Evolutionary conservation across 2,888 invertebrate species (phyloP).

Genomic region (Ellobium chinense): DNA sequence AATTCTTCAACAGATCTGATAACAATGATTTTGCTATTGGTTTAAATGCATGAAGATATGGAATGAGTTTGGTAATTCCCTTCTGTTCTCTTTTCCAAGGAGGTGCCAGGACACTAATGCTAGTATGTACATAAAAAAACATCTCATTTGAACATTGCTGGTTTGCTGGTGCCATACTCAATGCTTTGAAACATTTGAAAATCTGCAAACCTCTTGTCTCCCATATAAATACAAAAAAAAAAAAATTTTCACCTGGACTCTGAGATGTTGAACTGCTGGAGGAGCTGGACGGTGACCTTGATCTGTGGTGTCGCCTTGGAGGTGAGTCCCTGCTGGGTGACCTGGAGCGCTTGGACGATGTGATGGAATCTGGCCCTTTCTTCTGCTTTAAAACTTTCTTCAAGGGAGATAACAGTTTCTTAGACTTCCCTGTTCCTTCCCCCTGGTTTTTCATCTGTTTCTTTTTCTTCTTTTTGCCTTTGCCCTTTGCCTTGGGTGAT

Average conservation of each 20-base stretch:
- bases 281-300: constrained; percentile 8
- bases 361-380: not conserved
- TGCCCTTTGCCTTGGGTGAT: constrained; percentile 44
- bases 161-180: too few species aligned
- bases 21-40: too few species aligned
- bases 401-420: constrained; percentile 49
- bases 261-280: constrained; percentile 12
- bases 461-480: constrained; percentile 47
- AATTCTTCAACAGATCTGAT: too few species aligned
- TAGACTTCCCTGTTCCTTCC: constrained; percentile 23
- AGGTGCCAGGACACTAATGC: too few species aligned
- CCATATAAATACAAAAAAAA: too few species aligned
- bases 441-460: constrained; percentile 5
- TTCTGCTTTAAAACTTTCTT: constrained; percentile 50
- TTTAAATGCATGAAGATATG: too few species aligned
- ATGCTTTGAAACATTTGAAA: too few species aligned
- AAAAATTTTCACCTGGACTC: constrained; percentile 22
- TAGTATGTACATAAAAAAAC: too few species aligned
- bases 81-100: too few species aligned
- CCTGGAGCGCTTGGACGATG: constrained; percentile 22
- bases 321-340: constrained; percentile 11
- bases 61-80: too few species aligned
- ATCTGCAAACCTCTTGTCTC: too few species aligned
- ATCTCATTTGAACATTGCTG: too few species aligned
- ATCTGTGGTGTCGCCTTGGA: not conserved